Percentiles rank a stretch among this genome's conserved stretches.
Evolutionary conservation across 2,113 vertebrate genomes (phyloP).

Genomic region (Struthio camelus): DNA sequence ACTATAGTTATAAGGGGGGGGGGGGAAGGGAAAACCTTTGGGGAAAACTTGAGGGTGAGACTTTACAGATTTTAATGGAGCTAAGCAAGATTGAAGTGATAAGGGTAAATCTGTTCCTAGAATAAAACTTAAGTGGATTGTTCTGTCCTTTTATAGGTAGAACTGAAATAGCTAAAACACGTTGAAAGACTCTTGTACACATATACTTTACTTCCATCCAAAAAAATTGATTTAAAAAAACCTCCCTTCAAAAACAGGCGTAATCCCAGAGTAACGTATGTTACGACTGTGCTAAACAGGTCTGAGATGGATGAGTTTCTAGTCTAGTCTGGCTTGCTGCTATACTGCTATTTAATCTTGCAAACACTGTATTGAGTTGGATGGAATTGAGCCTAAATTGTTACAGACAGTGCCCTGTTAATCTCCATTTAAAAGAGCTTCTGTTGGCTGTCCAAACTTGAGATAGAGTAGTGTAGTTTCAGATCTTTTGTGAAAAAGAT

Average conservation of each 20-base stretch:
- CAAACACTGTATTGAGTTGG: neutral
- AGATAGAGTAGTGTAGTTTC: neutral
- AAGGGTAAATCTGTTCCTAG: neutral
- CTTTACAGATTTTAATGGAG: neutral
- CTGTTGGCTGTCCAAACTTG: neutral
- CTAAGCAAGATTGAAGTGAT: neutral
- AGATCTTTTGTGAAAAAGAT: neutral
- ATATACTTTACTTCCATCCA: neutral
- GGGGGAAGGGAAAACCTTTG: neutral
- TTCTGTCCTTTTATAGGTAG: neutral
- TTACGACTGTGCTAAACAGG: neutral
- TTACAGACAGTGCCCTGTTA: neutral
- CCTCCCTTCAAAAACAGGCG: neutral
- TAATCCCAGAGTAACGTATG: neutral
- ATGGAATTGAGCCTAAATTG: neutral
- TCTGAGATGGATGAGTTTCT: neutral
- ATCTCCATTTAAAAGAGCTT: neutral
- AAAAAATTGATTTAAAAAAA: neutral
- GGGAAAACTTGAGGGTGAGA: neutral
- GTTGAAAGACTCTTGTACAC: neutral
- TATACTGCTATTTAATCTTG: neutral
- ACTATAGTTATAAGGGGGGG: neutral
- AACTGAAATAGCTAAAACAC: neutral
- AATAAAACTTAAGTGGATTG: neutral
- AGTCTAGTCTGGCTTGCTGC: neutral